Conservation (phyloP, 2,113 vertebrate species). For the Ceyx cyanopectus region DNA sequence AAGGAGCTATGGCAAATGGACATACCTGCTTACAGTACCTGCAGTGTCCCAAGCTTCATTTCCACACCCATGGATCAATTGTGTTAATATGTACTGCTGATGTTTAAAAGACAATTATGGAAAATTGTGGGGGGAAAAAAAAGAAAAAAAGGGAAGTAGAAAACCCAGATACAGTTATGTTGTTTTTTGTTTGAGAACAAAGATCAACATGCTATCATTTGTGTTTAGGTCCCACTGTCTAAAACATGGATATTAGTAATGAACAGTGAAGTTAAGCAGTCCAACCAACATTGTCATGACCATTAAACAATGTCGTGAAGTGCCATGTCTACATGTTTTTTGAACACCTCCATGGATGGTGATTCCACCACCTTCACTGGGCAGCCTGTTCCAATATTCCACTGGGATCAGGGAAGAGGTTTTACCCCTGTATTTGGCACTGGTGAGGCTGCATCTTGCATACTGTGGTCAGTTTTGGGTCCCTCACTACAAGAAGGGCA, state of each 20-base stretch:
- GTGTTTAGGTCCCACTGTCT: neutral
- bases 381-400: too few species aligned
- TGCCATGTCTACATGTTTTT: too few species aligned
- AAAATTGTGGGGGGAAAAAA: neutral
- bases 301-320: too few species aligned
- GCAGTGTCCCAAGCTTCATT: neutral
- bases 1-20: slow-evolving; percentile 1
- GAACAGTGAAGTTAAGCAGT: too few species aligned
- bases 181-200: neutral
- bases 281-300: too few species aligned
- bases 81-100: neutral
- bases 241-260: slow-evolving; percentile 33
- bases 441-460: too few species aligned
- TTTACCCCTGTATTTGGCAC: too few species aligned
- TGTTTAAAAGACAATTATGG: slow-evolving; percentile 1
- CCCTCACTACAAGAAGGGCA: too few species aligned
- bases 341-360: too few species aligned
- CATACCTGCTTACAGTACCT: neutral
- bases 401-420: too few species aligned
- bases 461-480: too few species aligned
- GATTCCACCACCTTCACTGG: too few species aligned
- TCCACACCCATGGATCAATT: neutral
- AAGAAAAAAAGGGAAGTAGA: slow-evolving; percentile 2
- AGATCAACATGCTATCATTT: slow-evolving; percentile 20
- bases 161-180: neutral